phyloP scores from a whole-genome alignment of 1,140 invertebrate species.

The Orius insidiosus region DNA sequence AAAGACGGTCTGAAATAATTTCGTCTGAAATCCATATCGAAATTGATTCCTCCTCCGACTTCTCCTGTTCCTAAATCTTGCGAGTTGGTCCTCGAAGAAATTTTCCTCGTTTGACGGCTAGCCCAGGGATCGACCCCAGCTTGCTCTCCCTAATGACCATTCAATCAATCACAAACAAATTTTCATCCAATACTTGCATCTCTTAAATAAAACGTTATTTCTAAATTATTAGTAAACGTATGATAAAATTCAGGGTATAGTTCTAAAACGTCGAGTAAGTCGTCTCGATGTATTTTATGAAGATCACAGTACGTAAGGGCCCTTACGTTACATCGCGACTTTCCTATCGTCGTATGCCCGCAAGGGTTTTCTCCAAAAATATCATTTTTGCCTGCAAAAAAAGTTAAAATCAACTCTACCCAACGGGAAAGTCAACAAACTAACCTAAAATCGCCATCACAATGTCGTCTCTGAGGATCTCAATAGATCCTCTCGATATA shows the following conservation, averaged over 20 bases:
- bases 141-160: slow-evolving; percentile 38
- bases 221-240: slow-evolving; percentile 81
- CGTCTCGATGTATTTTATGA: slow-evolving; percentile 82
- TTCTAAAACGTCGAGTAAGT: slow-evolving; percentile 72
- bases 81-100: slow-evolving; percentile 26
- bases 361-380: slow-evolving; percentile 97
- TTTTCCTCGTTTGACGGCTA: slow-evolving; percentile 20
- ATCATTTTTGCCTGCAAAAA: slow-evolving; percentile 76
- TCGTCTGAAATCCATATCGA: slow-evolving; percentile 33
- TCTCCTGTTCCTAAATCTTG: slow-evolving; percentile 22
- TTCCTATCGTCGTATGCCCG: slow-evolving; percentile 78
- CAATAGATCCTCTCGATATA: slow-evolving; percentile 94
- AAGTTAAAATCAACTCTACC: slow-evolving; percentile 21
- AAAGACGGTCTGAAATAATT: slow-evolving; percentile 20
- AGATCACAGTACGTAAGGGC: slow-evolving; percentile 90
- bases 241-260: slow-evolving; percentile 89
- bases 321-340: slow-evolving; percentile 86
- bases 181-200: slow-evolving; percentile 48
- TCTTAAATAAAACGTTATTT: slow-evolving; percentile 91
- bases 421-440: slow-evolving; percentile 16
- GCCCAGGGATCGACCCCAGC: slow-evolving; percentile 41
- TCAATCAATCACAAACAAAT: neutral
- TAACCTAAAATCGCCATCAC: slow-evolving; percentile 95
- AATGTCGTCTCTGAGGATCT: slow-evolving; percentile 94
- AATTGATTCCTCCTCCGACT: slow-evolving; percentile 13